These are phyloP conservation scores for Arctopsyche grandis DNA, from an alignment of 1,140 invertebrate species.

Conservation along the genomic window DNA sequence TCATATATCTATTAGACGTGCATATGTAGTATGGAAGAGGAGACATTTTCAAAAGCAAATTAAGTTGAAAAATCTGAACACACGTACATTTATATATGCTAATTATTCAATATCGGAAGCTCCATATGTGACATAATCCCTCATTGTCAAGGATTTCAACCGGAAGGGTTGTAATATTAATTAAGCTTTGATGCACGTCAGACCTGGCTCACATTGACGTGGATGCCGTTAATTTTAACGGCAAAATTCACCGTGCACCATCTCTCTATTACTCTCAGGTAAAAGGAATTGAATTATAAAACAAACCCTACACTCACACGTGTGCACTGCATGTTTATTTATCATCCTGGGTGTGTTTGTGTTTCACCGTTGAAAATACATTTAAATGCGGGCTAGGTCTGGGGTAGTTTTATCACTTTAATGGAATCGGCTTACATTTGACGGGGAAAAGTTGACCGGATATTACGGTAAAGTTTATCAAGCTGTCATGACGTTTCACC, in stretches of 20 bases:
- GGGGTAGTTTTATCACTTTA: slow-evolving; percentile 47
- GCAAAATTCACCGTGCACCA: background rate
- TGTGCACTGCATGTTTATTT: too few relatives aligned
- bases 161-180: slow-evolving; percentile 23
- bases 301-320: too few relatives aligned
- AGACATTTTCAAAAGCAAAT: too few relatives aligned
- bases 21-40: too few relatives aligned
- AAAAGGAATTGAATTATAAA: too few relatives aligned
- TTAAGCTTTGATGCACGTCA: slow-evolving; percentile 37
- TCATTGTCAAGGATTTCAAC: slow-evolving; percentile 6
- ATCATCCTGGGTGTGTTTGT: too few relatives aligned
- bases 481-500: slow-evolving; percentile 23
- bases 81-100: background rate
- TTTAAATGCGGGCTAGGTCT: slow-evolving; percentile 9
- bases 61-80: too few relatives aligned
- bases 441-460: slow-evolving; percentile 49
- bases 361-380: slow-evolving; percentile 5
- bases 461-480: slow-evolving; percentile 48
- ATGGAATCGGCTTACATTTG: slow-evolving; percentile 48
- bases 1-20: too few relatives aligned
- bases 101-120: slow-evolving; percentile 9
- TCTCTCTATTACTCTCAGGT: too few relatives aligned
- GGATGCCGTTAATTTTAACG: slow-evolving; percentile 28
- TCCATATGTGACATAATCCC: slow-evolving; percentile 17
- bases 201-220: slow-evolving; percentile 22